Evolutionary conservation across 1,140 invertebrate species (phyloP), one percentile per base, ranked within the genome.

Genomic region (Frieseomelitta varia): DNA sequence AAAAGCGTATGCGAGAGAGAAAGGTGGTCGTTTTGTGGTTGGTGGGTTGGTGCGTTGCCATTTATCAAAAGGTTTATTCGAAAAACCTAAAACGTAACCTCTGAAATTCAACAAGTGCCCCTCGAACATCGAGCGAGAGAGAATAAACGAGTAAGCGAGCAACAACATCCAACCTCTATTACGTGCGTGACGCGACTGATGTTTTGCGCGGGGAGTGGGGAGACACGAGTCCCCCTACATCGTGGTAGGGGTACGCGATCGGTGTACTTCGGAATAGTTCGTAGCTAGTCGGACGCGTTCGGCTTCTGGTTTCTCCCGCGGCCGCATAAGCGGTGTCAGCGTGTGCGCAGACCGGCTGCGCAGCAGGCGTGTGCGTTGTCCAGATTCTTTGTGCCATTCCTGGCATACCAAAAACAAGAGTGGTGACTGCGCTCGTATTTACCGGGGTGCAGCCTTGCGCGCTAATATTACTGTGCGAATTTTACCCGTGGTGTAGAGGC

Each of bases 371-470:
- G 96, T 97, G 97, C 97, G 97, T 98, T 97, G 97, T 98, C 97
- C 96, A 96, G 97, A 98, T 98, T 98, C 97, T 98, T 98, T 97
- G 97, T 97, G 97, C 97, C 97, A 98, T 98, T 97, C 97, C 97
- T 97, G 96, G 97, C 97, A 98, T 98, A 97, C 97, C 97, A 97
- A 97, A 97, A 97, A 97, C 97, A 97, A 89, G 96, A 95, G 97
- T 94, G 96, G 96, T 94, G 96, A 97, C 96, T 97, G 96, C 96
- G 91, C 90, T 96, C 96, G 96, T 96, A 96, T 97, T 97, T 96
- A 96, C 96, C 95, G 95, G 96, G 91, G 92, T 92, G 93, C 89
- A 92, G 92, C 91, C 88, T 87, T 90, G 91, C 90, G 89, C 89
- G 89, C 75, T 87, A 88, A 91, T 91, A 88, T 85, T 84, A 88